Conservation (phyloP, 2,888 invertebrate genomes). For the Zeuzera pyrina region DNA sequence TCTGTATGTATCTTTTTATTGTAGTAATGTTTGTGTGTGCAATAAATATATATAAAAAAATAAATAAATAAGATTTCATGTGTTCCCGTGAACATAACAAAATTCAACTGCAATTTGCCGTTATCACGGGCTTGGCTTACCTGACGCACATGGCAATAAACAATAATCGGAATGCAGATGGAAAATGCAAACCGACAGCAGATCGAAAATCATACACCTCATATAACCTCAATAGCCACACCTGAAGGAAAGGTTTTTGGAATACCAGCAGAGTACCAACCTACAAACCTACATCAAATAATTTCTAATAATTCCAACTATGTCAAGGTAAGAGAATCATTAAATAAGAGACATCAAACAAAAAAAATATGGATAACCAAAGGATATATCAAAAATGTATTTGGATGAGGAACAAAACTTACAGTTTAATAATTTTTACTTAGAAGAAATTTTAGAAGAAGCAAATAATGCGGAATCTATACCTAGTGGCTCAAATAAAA, state of each 20-base stretch:
- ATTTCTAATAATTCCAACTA: constrained; percentile 7
- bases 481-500: constrained; percentile 1
- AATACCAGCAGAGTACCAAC: constrained; percentile 15
- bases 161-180: no score
- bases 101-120: no score
- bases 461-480: constrained; percentile 1
- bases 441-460: constrained; percentile 7
- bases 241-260: constrained; percentile 10
- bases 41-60: no score
- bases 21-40: no score
- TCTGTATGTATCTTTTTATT: no score
- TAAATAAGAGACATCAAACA: constrained; percentile 7
- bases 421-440: constrained; percentile 8
- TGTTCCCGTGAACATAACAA: no score
- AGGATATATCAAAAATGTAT: constrained; percentile 7
- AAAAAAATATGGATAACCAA: constrained; percentile 8
- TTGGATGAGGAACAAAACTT: constrained; percentile 8
- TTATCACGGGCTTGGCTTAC: no score
- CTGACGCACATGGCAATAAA: no score
- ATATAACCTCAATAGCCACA: constrained; percentile 18
- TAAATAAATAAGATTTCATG: no score
- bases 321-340: constrained; percentile 3
- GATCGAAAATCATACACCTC: no score
- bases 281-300: constrained; percentile 7
- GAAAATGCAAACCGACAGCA: no score